A percentile compares a stretch with the other conserved stretches of the same genome.
These are phyloP conservation scores for Spea hammondii DNA, from an alignment of 2,797 vertebrate species.

Conservation along the genomic window DNA sequence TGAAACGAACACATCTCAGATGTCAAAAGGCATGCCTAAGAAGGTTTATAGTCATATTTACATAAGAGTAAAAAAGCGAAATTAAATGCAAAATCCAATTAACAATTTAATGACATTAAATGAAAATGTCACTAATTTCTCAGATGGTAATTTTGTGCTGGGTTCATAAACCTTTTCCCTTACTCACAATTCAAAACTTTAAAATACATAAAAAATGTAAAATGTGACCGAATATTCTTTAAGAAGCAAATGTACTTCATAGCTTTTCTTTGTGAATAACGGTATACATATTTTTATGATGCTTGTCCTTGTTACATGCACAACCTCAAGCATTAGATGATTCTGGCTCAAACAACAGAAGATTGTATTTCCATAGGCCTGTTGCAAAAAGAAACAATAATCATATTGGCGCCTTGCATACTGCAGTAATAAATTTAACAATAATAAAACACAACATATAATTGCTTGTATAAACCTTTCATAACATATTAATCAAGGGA, in stretches of 20 bases:
- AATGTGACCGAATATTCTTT: conserved; percentile 25
- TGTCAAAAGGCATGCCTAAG: conserved; percentile 41
- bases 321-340: conserved; percentile 19
- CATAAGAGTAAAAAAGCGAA: conserved; percentile 38
- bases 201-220: conserved; percentile 38
- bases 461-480: conserved; percentile 52
- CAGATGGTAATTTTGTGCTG: conserved; percentile 41
- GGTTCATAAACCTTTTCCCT: conserved; percentile 22
- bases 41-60: conserved; percentile 47
- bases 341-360: conserved; percentile 34
- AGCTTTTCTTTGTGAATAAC: conserved; percentile 31
- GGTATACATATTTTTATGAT: conserved; percentile 34
- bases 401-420: conserved; percentile 57
- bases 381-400: conserved; percentile 53
- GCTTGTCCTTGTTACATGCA: conserved; percentile 40
- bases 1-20: conserved; percentile 34
- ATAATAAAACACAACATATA: conserved; percentile 57
- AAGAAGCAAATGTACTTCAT: conserved; percentile 18
- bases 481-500: conserved; percentile 24
- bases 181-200: conserved; percentile 29
- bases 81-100: conserved; percentile 48
- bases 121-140: conserved; percentile 45
- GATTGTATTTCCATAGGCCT: conserved; percentile 27
- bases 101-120: conserved; percentile 48
- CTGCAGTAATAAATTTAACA: conserved; percentile 57